Base-by-base conservation (phyloP, 2,113 vertebrate species). In the Telmatochromis sp. region DNA sequence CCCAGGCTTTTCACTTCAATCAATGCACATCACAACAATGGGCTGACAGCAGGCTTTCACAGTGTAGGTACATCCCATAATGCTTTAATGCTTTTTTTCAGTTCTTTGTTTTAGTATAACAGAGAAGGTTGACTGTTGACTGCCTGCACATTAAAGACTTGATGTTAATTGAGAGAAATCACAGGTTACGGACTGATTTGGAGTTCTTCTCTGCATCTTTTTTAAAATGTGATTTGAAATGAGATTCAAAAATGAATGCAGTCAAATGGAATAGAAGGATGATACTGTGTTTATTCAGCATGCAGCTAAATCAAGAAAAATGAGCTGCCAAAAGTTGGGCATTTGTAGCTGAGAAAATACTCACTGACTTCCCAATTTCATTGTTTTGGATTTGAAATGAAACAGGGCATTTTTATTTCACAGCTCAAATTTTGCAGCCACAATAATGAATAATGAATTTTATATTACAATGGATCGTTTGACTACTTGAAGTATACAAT, bases 1-100 rank as follows among this genome's bases (percentile, higher is more conserved):
- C 82, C 65, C 54, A 13, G 92, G 91, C 89, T 94, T 95, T 93
- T 91, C 91, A 91, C 89, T 94, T 92, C 90, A 91, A 94, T 96
- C 95, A 96, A 86, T 91, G 94, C 90, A 92, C 87, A 93, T 94
- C 93, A 94, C 85, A 93, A 95, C 93, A 95, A 96, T 93, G 79
- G 85, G 80, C 83, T 92, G 88, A 90, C 89, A 92, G 87, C 51
- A 71, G 2, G 83, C 89, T 87, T 90, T 91, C 83, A 92, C 75
- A 86, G 84, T 90, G 87, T 75, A 75, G 86, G 51, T 90, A 83
- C 75, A 92, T 87, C 83, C 83, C 90, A 86, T 90, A 82, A 91
- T 86, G 79, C 84, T 58, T 82, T 81, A 83, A 87, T 81, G 60
- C 26, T 33, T 78, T 82, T 71, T 82, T 57, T 55, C 54, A 28